These are phyloP conservation scores for Drosophila flavopinicola DNA, from an alignment of 2,888 invertebrate species.

Conservation along the genomic window DNA sequence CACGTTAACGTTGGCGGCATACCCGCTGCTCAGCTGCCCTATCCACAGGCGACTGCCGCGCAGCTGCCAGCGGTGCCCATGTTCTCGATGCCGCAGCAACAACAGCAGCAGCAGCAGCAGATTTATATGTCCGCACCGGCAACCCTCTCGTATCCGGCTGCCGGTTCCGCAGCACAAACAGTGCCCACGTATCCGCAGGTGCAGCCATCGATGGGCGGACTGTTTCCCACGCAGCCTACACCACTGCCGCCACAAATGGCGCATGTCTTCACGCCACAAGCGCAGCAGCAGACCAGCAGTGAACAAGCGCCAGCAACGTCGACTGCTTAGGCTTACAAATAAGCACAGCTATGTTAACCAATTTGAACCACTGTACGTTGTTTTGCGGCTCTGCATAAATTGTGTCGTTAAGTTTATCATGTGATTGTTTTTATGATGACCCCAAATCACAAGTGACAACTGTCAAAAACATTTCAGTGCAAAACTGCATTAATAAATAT, in stretches of 20 bases:
- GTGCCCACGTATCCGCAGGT: slow-evolving; percentile 84
- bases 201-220: slow-evolving; percentile 79
- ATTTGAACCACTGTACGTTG: slow-evolving; percentile 11
- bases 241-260: slow-evolving; percentile 80
- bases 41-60: slow-evolving; percentile 71
- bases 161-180: slow-evolving; percentile 73
- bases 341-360: slow-evolving; percentile 11
- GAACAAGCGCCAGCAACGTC: slow-evolving; percentile 43
- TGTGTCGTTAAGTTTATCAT: slow-evolving; percentile 69
- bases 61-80: slow-evolving; percentile 69
- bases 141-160: slow-evolving; percentile 76
- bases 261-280: slow-evolving; percentile 57
- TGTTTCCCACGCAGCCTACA: slow-evolving; percentile 78
- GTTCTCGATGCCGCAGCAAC: slow-evolving; percentile 69
- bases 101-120: slow-evolving; percentile 64
- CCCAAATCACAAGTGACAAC: slow-evolving; percentile 51
- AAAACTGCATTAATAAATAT: slow-evolving; percentile 44
- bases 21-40: slow-evolving; percentile 70
- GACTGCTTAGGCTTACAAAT: slow-evolving; percentile 56
- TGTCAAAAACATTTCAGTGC: slow-evolving; percentile 40
- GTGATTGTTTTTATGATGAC: slow-evolving; percentile 47
- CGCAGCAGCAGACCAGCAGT: slow-evolving; percentile 11
- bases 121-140: slow-evolving; percentile 81
- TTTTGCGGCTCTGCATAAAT: slow-evolving; percentile 42
- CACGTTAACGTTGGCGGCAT: slow-evolving; percentile 55